Base-by-base conservation (phyloP, 64 coral and sea anemone genomes). In the Montipora foliosa region DNA sequence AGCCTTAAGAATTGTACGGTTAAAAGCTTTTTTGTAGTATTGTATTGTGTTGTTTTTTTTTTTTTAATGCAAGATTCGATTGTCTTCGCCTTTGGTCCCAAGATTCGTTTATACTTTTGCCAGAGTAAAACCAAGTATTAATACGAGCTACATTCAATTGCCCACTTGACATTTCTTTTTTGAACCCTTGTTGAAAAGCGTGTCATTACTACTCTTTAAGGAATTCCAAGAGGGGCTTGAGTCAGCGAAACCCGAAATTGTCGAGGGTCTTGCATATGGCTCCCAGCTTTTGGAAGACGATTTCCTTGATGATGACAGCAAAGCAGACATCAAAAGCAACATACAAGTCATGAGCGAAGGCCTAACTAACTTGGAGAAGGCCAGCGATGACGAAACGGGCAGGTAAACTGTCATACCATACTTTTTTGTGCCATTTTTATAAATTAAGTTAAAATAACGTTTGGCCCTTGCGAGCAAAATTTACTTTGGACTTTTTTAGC, bases 211-310 rank as follows among this genome's bases (percentile, higher is more conserved):
- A 52, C 55, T n/a, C 8, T 44, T 57, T 4, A n/a, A 87, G 91
- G 75, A 93, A 86, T 87, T 83, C 44, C 71, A 93, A 68, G 83
- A 93, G 14, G 57, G 64, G n/a, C n/a, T 93, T 4, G 70, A 93
- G 46, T 78, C 91, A 13, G 67, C 91, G 21, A 78, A 64, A 24
- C 91, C 91, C 0, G 74, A 87, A 45, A 93, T 87, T 17, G 19
- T 20, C 8, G 75, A 87, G 1, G 91, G 81, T 78, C 75, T 87
- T 14, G 82, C 77, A 12, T 93, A 93, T 73, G 91, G 91, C 2
- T 64, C 29, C 17, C 58, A 67, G 8, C 59, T 93, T 16, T 14
- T 84, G 15, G 60, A 87, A 15, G 91, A 93, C 37, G 75, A 87
- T n/a, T 20, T 79, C 4, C 21, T 93, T 2, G 74, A 87, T 14